Base-by-base conservation (phyloP, 2,113 vertebrate genomes). In the Platichthys stellatus region DNA sequence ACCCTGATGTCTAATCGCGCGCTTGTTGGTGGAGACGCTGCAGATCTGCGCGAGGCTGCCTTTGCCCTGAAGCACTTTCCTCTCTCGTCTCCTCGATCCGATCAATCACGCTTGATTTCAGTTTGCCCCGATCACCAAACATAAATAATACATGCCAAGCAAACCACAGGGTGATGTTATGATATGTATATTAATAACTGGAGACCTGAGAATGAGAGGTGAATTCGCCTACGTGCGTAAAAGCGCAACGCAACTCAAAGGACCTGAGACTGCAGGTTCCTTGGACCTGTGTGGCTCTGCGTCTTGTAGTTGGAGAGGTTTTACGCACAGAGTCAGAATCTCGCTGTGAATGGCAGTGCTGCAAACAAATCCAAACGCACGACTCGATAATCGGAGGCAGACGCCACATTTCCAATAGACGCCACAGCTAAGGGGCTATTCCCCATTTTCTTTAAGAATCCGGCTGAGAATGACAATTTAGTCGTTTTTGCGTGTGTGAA, bases 151-250 rank as follows among this genome's bases (percentile, higher is more conserved):
- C 2, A 10, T 24, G 20, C 2, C 7, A 9, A 40, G 59, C 8
- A 45, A 45, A 45, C 7, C 15, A 2, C 6, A 38, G 24, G 12
- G 11, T 8, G 26, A 2, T 11, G 53, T 0, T 8, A 13, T 24
- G 2, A 4, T 12, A 20, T 28, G 8, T 23, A 51, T 20, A 2
- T 1, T 21, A 0, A 60, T 21, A 47, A 28, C 14, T 10, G 0
- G 7, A 21, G 23, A 62, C 14, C 20, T 21, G 7, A 56, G 35
- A 40, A 43, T 4, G 43, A 59, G 53, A 35, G 20, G 21, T 2
- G 40, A 60, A 47, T 74, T 51, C 9, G 82, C 72, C 65, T 10
- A n/a, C 49, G 81, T 81, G 89, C 85, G 89, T 90, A 92, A 91
- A 92, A 84, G 85, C 88, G 89, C 88, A 43, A 43, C 40, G 89